phyloP scores from a whole-genome alignment of 1,140 invertebrate species.

The Orius laevigatus region DNA sequence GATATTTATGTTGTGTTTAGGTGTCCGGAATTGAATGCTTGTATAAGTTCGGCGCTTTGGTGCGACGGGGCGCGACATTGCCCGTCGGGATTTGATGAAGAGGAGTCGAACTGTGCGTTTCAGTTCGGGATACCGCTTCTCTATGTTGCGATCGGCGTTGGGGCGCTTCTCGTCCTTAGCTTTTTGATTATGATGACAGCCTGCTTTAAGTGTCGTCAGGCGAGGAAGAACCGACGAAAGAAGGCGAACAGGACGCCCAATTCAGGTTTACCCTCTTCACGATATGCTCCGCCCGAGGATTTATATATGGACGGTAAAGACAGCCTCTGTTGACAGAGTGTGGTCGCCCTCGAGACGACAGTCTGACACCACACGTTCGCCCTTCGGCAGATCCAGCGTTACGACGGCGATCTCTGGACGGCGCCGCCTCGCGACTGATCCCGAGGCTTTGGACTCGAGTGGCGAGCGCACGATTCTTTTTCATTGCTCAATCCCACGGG shows the following conservation, averaged over 20 bases:
- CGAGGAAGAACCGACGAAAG: slow-evolving; percentile 31
- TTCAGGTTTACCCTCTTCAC: slow-evolving; percentile 28
- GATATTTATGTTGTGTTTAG: slow-evolving; percentile 28
- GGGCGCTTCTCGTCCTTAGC: slow-evolving; percentile 33
- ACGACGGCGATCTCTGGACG: slow-evolving; percentile 10
- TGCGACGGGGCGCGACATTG: slow-evolving; percentile 55
- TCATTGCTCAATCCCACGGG: slow-evolving; percentile 4
- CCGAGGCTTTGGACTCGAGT: slow-evolving; percentile 7
- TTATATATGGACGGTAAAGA: slow-evolving; percentile 48
- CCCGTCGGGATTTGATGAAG: slow-evolving; percentile 56
- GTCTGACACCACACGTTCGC: slow-evolving; percentile 29
- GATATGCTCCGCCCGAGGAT: slow-evolving; percentile 26
- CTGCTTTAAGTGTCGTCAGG: slow-evolving; percentile 42
- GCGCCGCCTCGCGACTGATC: not conserved
- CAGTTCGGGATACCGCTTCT: slow-evolving; percentile 45
- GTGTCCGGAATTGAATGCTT: slow-evolving; percentile 73
- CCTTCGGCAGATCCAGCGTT: slow-evolving; percentile 8
- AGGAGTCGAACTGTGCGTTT: slow-evolving; percentile 50
- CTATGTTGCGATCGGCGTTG: slow-evolving; percentile 43
- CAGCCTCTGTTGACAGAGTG: slow-evolving; percentile 54
- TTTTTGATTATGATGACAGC: slow-evolving; percentile 39
- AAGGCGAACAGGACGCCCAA: slow-evolving; percentile 18
- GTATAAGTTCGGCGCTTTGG: slow-evolving; percentile 52
- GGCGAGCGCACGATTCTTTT: slow-evolving; percentile 6
- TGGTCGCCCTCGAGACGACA: slow-evolving; percentile 42